Conservation (phyloP, 1,140 invertebrate species). For the Araneus ventricosus region DNA sequence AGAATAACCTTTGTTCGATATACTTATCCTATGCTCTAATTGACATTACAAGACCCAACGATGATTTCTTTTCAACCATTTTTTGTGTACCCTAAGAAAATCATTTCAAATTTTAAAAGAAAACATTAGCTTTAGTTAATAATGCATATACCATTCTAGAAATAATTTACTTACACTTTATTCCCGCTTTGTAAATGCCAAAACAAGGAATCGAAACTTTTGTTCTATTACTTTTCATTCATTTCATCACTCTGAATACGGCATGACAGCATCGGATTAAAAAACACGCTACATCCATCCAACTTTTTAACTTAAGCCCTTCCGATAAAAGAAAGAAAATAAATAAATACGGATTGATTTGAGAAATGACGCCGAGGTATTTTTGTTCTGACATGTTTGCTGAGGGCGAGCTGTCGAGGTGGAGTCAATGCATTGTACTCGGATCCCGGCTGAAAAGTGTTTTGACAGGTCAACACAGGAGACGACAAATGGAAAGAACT, state of each 20-base stretch:
- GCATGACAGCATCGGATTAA: not conserved
- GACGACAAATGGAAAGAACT: conserved; percentile 65
- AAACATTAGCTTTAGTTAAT: no score
- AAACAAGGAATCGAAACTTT: no score
- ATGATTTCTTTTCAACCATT: no score
- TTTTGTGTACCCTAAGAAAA: no score
- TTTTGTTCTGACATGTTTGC: conserved; percentile 17
- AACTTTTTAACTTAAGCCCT: not conserved
- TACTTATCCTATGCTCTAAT: no score
- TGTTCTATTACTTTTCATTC: no score
- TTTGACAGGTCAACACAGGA: conserved; percentile 49
- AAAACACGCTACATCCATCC: not conserved
- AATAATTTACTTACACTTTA: no score
- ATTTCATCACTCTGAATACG: not conserved
- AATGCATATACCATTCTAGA: no score
- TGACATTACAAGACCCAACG: no score
- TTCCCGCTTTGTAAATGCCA: no score
- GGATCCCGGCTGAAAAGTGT: conserved; percentile 32
- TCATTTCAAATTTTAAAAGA: no score
- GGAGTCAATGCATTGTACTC: not conserved
- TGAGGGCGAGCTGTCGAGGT: not conserved
- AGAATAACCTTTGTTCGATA: no score
- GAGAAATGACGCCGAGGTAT: not conserved
- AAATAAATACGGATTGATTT: not conserved
- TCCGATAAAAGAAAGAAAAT: not conserved